A percentile compares a stretch with the other conserved stretches of the same genome.
phyloP scores from a whole-genome alignment of 2,888 invertebrate species.

The Noctua janthina region DNA sequence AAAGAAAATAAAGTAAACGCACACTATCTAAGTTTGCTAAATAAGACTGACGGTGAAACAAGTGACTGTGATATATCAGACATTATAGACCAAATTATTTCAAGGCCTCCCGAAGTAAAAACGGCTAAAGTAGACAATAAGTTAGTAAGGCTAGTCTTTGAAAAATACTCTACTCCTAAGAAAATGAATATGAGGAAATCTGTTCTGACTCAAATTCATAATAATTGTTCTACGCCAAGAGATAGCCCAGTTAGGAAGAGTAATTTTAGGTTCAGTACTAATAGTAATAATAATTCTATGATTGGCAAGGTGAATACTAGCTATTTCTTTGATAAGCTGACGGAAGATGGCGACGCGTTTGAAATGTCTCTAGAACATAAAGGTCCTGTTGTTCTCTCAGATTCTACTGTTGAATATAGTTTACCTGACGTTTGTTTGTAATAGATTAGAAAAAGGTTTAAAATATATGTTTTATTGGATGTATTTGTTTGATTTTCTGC shows the following conservation, averaged over 20 bases:
- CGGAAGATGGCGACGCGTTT: constrained; percentile 90
- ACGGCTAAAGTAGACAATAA: constrained; percentile 82
- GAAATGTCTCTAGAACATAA: constrained; percentile 90
- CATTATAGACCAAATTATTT: constrained; percentile 83
- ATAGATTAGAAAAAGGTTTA: constrained; percentile 17
- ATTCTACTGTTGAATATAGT: constrained; percentile 82
- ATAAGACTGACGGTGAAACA: constrained; percentile 71
- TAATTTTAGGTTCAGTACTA: constrained; percentile 64
- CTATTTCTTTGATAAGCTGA: constrained; percentile 89
- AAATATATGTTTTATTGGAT: constrained; percentile 8
- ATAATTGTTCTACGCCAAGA: constrained; percentile 85
- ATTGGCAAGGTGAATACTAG: constrained; percentile 82
- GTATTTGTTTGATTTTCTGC: neutral
- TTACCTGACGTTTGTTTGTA: constrained; percentile 80
- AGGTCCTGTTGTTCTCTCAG: constrained; percentile 73
- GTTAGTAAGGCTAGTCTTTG: constrained; percentile 81
- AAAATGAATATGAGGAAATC: constrained; percentile 73
- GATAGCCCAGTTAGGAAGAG: constrained; percentile 73
- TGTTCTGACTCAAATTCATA: constrained; percentile 71
- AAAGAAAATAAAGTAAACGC: constrained; percentile 66
- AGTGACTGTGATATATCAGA: constrained; percentile 81
- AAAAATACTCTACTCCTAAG: constrained; percentile 76
- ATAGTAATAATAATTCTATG: constrained; percentile 71
- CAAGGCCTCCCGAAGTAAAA: constrained; percentile 74
- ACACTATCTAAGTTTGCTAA: constrained; percentile 75